Evolutionary conservation across 2,113 vertebrate species (phyloP).

Genomic region (Procavia capensis): DNA sequence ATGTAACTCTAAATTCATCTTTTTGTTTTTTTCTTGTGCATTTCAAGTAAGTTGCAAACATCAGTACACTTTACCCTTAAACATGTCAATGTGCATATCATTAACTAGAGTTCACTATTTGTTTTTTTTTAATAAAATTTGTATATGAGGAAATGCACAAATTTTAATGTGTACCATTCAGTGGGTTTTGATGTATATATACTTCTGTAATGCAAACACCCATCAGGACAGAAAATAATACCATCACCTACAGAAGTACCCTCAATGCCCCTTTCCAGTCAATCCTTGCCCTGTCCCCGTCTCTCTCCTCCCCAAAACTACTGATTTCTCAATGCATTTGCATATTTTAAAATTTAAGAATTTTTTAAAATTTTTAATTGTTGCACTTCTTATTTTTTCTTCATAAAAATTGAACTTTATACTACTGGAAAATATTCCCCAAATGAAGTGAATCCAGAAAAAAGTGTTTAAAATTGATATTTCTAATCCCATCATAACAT

Average conservation of each 20-base stretch:
- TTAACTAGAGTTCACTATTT: conserved; percentile 29
- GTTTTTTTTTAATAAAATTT: neutral
- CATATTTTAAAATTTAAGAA: conserved; percentile 4
- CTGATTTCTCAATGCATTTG: neutral
- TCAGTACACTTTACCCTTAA: neutral
- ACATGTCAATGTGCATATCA: neutral
- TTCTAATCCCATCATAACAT: neutral
- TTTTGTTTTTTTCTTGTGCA: neutral
- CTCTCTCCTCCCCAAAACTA: neutral
- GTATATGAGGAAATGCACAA: neutral
- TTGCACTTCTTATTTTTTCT: neutral
- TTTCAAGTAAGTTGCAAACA: conserved; percentile 9
- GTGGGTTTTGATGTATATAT: neutral
- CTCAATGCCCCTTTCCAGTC: neutral
- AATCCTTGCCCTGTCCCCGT: neutral
- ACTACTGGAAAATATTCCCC: conserved; percentile 19
- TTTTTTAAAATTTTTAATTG: conserved; percentile 25
- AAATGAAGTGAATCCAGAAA: conserved; percentile 30
- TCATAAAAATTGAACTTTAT: neutral
- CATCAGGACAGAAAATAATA: neutral
- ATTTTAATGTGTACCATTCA: neutral
- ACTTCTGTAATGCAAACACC: neutral
- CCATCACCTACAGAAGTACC: neutral
- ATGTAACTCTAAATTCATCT: neutral
- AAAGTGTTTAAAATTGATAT: neutral